Evolutionary conservation across 2,113 vertebrate genomes (phyloP).

Genomic region (Cyprinus carpio): DNA sequence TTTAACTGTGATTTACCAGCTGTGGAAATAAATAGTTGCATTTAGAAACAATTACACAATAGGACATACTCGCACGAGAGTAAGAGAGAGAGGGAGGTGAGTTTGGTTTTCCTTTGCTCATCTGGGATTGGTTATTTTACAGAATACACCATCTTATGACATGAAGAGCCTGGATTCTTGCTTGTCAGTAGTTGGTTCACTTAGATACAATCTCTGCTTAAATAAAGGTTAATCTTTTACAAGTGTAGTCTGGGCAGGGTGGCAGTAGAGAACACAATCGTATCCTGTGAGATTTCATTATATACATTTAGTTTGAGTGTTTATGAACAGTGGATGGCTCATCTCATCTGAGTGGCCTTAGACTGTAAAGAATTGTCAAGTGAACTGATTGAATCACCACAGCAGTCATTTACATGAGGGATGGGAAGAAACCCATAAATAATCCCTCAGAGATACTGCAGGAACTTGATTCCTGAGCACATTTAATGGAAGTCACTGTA

Average conservation of each 20-base stretch:
- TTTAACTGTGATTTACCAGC: conserved; percentile 16
- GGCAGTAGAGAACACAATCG: not conserved
- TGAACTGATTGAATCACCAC: not conserved
- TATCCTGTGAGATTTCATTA: not conserved
- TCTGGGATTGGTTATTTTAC: conserved; percentile 17
- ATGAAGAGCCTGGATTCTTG: not conserved
- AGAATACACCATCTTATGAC: not conserved
- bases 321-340: not conserved
- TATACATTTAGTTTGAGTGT: not conserved
- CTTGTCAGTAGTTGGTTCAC: not conserved
- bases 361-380: not conserved
- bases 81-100: not conserved
- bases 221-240: not conserved
- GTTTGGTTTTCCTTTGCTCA: not conserved
- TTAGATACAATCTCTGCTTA: not conserved
- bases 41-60: not conserved
- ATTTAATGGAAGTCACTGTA: not conserved
- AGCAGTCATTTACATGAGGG: not conserved
- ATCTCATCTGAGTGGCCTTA: not conserved
- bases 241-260: not conserved
- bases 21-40: conserved; percentile 14
- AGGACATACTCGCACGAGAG: conserved; percentile 1
- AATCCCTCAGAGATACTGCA: not conserved
- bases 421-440: not conserved
- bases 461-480: conserved; percentile 10